Base-by-base conservation (phyloP, 2,888 invertebrate species). In the Petrophora chlorosata region DNA sequence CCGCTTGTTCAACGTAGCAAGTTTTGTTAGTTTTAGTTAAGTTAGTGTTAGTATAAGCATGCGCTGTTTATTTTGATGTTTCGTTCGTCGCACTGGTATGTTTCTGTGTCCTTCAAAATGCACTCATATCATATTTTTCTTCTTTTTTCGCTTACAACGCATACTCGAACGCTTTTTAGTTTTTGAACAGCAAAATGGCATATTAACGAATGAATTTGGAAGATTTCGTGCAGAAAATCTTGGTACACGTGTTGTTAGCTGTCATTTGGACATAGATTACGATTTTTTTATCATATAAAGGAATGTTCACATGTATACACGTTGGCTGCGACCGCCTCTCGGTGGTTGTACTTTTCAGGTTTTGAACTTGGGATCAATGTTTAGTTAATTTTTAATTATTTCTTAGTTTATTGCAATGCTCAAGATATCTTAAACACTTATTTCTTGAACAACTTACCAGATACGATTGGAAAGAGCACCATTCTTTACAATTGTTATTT, bases 81-180 rank as follows among this genome's bases (percentile, higher is more conserved):
- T 42, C 60, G 57, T 56, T 61, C 63, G 41, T 50, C 61, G 70
- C 73, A 73, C 70, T 36, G 64, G 88, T 84, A 87, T 85, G 87
- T 61, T 75, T 80, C 80, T 79, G 54, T 85, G 86, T 85, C 86
- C 86, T 88, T 84, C 82, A 76, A 61, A 54, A 74, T 82, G 86
- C 89, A 89, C 86, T 77, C 73, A 87, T 81, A 82, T 87, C 86
- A 87, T 88, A 87, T 74, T 74, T 67, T 67, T 70, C 73, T 75
- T 70, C 70, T 67, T 29, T 70, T 70, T 74, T 70, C 61, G 82
- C 83, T 85, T 79, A 54, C 67, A 43, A 69, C 74, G 82, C 83
- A 81, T 76, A 65, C 55, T 71, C 7, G 51, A 61, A 50, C 66
- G 82, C 83, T 79, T 77, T 79, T 76, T 61, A 65, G 70, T 67